A percentile compares a stretch with the other conserved stretches of the same genome.
Evolutionary conservation across 2,797 vertebrate species (phyloP).

Genomic region (Bucorvus abyssinicus): DNA sequence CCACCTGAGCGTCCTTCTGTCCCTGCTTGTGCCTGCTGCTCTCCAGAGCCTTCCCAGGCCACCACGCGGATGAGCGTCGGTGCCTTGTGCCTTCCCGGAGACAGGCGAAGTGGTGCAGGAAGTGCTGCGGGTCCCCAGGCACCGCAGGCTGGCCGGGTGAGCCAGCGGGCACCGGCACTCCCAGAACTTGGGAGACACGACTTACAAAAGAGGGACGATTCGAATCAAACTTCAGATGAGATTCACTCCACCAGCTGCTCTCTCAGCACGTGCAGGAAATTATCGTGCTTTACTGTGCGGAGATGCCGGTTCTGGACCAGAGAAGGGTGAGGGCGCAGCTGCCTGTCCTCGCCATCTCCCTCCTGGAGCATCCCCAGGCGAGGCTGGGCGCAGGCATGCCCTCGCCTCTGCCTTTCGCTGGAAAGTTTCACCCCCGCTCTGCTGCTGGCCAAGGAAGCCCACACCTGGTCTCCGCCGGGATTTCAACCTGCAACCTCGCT

Average conservation of each 20-base stretch:
- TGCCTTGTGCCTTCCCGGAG: background rate
- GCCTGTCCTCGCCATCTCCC: rapidly evolving
- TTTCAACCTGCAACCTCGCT: background rate
- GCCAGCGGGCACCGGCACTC: background rate
- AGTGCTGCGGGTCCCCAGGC: background rate
- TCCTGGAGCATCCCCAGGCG: background rate
- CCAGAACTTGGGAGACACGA: rapidly evolving
- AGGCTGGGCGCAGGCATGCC: background rate
- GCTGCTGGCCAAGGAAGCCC: constrained; percentile 51
- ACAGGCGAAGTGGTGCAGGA: rapidly evolving
- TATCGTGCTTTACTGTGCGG: rapidly evolving
- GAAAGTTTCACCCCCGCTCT: background rate
- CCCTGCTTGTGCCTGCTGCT: rapidly evolving
- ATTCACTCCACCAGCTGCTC: background rate
- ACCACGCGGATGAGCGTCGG: rapidly evolving
- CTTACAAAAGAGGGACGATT: rapidly evolving
- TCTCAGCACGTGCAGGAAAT: background rate
- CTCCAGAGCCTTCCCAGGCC: background rate
- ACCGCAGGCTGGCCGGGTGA: too few species aligned
- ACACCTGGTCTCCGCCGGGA: constrained; percentile 29
- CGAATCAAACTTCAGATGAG: rapidly evolving
- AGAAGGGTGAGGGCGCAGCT: rapidly evolving
- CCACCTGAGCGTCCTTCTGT: background rate
- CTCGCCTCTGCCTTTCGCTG: too few species aligned
- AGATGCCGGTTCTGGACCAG: rapidly evolving